A percentile compares a stretch with the other conserved stretches of the same genome.
Evolutionary conservation across 1,140 invertebrate genomes (phyloP).

Genomic region (Megalopta genalis): DNA sequence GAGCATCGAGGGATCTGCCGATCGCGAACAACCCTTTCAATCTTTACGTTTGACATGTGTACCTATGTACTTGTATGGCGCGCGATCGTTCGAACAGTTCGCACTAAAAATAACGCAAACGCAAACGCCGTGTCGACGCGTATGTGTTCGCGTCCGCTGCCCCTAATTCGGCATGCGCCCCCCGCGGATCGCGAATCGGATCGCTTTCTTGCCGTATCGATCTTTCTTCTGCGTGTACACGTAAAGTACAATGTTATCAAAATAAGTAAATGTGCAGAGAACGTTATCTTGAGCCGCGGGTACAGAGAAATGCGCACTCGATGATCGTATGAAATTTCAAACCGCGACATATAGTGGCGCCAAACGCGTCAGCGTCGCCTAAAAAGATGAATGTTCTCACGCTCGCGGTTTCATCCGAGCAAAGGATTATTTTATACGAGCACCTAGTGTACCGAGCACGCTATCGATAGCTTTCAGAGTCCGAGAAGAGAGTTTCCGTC

Average conservation of each 20-base stretch:
- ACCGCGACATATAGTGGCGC: neutral
- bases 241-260: no score
- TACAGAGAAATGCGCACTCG: neutral
- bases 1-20: no score
- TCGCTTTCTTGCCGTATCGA: neutral
- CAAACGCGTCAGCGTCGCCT: neutral
- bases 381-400: neutral
- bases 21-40: no score
- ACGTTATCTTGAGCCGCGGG: neutral
- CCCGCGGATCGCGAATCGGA: no score
- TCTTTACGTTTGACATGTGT: no score
- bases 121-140: constrained; percentile 53
- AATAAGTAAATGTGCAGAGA: no score
- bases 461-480: no score
- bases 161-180: constrained; percentile 48
- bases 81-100: constrained; percentile 53
- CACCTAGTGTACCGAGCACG: no score
- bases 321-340: neutral
- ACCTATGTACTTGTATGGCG: neutral
- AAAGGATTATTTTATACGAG: neutral
- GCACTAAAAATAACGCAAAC: constrained; percentile 61
- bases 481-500: no score
- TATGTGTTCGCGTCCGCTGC: constrained; percentile 43
- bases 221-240: no score
- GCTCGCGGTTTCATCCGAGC: neutral